Evolutionary conservation across 1,140 invertebrate species (phyloP), one percentile per base, ranked within the genome.

Genomic region (Plutomurus gul): DNA sequence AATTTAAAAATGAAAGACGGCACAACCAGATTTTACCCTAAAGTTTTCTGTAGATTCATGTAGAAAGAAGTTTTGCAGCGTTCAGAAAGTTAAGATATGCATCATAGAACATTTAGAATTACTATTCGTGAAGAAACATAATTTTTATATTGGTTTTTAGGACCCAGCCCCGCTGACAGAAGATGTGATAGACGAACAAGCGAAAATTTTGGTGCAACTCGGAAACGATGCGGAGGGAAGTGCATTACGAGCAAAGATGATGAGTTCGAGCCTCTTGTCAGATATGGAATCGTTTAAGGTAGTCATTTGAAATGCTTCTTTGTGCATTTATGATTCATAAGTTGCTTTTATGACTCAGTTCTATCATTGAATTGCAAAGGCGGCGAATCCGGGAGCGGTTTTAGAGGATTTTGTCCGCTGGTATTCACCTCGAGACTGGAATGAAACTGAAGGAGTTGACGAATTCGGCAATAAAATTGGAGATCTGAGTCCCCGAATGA

Each of bases 281-380:
- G 98, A 99, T 86, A 99, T 99, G 96, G 95, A 99, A 86, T 95
- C 96, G 0, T 99, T 99, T 85, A 99, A 99, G 87, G 92, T 92
- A n/a, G n/a, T n/a, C n/a, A n/a, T n/a, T n/a, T n/a, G 11, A 25
- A 37, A 6, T 37, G n/a, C 43, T 47, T 27, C 22, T 39, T 49
- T 47, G 22, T 5, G 16, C 0, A 7, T 43, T 16, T n/a, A 39
- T 65, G 33, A 5, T 60, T 43, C 25, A 70, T 47, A 81, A 43
- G 71, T 80, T 83, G 20, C 47, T 22, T 1, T 49, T 10, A 49
- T 5, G 47, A 5, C 16, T 22, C 3, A 2, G 20, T 51, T 51
- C 25, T 56, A 16, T 60, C n/a, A 30, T 65, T 65, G 7, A n/a
- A 33, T 27, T 85, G 1, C 49, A 25, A 27, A 93, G 90, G 97